Evolutionary conservation across 2,888 invertebrate species (phyloP).

Genomic region (Dascillus cervinus): DNA sequence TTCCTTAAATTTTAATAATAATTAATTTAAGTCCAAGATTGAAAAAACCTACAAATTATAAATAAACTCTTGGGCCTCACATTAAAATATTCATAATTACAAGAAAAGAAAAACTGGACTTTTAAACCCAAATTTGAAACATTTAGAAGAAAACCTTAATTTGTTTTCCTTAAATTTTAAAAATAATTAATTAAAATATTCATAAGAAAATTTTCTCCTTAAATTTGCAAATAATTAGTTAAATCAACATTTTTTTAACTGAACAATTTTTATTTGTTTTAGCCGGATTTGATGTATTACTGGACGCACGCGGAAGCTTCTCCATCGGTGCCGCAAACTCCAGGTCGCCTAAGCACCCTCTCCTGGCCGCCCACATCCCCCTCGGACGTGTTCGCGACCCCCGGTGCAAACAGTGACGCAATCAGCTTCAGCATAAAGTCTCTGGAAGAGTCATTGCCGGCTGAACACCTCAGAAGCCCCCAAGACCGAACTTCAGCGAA

Average conservation of each 20-base stretch:
- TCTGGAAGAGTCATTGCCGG: slow-evolving; percentile 17
- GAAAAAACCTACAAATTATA: too few species aligned
- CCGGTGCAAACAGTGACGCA: slow-evolving; percentile 22
- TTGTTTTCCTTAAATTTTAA: too few species aligned
- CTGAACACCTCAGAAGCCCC: slow-evolving; percentile 9
- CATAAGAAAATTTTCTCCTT: too few species aligned
- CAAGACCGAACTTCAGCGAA: slow-evolving; percentile 27
- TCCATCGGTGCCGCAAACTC: slow-evolving; percentile 58
- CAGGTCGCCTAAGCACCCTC: slow-evolving; percentile 63
- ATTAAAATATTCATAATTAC: too few species aligned
- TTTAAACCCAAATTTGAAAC: too few species aligned
- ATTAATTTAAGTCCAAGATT: too few species aligned
- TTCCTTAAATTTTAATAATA: too few species aligned
- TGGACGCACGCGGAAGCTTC: slow-evolving; percentile 78
- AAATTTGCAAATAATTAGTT: background rate
- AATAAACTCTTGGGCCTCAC: too few species aligned
- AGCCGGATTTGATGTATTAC: slow-evolving; percentile 87
- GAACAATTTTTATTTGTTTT: slow-evolving; percentile 30
- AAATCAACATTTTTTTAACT: slow-evolving; percentile 1
- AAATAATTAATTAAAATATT: too few species aligned
- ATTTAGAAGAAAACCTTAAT: too few species aligned
- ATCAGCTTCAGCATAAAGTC: slow-evolving; percentile 21
- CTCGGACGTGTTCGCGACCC: slow-evolving; percentile 19
- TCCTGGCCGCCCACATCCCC: slow-evolving; percentile 62
- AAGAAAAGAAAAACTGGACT: too few species aligned